Percentiles rank a stretch among this genome's conserved stretches.
Evolutionary conservation across 2,797 vertebrate species (phyloP).

Genomic region (Pelochelys cantorii): DNA sequence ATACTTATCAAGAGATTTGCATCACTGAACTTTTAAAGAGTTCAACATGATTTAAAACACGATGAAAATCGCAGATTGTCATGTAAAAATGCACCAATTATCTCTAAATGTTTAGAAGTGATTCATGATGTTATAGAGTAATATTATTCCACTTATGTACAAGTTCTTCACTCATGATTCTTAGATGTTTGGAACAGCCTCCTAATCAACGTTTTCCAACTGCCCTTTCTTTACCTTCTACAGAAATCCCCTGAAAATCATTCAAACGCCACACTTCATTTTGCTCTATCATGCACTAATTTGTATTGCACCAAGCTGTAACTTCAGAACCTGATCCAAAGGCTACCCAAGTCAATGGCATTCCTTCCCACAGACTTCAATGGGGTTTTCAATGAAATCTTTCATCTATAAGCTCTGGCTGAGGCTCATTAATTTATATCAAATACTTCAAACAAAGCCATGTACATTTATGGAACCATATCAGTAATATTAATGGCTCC

Average conservation of each 20-base stretch:
- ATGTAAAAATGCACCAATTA: too few species aligned
- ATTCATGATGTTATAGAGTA: background rate
- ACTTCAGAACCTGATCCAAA: conserved; percentile 46
- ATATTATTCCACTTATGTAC: background rate
- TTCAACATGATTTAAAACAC: background rate
- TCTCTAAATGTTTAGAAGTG: background rate
- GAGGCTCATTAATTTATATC: conserved; percentile 40
- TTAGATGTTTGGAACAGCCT: background rate
- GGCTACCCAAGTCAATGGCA: background rate
- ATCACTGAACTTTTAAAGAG: background rate
- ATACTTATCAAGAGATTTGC: background rate
- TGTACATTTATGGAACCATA: background rate
- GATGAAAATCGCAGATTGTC: background rate
- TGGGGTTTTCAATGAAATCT: conserved; percentile 19
- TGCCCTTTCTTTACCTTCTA: background rate
- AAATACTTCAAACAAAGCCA: conserved; percentile 47
- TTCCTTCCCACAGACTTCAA: conserved; percentile 44
- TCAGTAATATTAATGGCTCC: background rate
- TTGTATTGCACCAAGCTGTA: conserved; percentile 32
- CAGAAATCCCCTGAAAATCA: conserved; percentile 38
- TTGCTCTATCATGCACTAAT: conserved; percentile 13
- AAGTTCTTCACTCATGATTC: conserved; percentile 30
- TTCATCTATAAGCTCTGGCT: conserved; percentile 33
- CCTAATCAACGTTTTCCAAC: background rate
- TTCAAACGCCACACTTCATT: background rate